Evolutionary conservation across 2,888 invertebrate species (phyloP).

Genomic region (Drosophila merina): DNA sequence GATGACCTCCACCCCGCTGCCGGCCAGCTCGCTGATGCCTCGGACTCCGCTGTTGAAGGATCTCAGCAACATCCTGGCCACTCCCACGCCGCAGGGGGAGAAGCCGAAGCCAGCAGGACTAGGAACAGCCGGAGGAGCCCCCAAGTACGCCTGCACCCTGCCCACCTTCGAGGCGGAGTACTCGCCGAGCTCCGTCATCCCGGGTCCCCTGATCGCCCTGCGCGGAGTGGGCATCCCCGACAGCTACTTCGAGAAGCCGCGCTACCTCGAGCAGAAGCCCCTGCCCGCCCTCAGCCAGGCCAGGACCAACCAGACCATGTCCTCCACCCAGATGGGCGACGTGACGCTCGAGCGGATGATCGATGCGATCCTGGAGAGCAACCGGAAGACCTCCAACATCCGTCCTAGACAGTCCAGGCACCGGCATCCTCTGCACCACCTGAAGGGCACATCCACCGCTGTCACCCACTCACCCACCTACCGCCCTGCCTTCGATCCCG

Average conservation of each 20-base stretch:
- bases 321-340: constrained; percentile 83
- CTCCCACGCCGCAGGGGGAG: constrained; percentile 23
- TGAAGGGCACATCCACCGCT: constrained; percentile 61
- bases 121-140: constrained; percentile 16
- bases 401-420: constrained; percentile 29
- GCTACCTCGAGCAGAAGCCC: constrained; percentile 74
- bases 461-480: constrained; percentile 83
- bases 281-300: not conserved
- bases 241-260: constrained; percentile 83
- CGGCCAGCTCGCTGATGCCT: constrained; percentile 32
- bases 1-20: constrained; percentile 79
- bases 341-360: constrained; percentile 83
- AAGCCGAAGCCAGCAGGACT: not conserved
- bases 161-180: constrained; percentile 83
- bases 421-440: constrained; percentile 8
- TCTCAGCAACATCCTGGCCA: constrained; percentile 77
- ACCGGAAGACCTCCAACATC: constrained; percentile 65
- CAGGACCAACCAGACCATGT: constrained; percentile 59
- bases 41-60: constrained; percentile 67
- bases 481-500: constrained; percentile 83
- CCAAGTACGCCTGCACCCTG: constrained; percentile 77
- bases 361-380: constrained; percentile 83
- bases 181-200: constrained; percentile 80
- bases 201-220: constrained; percentile 81
- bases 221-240: constrained; percentile 83